Conservation (phyloP, 2,888 invertebrate genomes). For the Drosophila mettleri region DNA sequence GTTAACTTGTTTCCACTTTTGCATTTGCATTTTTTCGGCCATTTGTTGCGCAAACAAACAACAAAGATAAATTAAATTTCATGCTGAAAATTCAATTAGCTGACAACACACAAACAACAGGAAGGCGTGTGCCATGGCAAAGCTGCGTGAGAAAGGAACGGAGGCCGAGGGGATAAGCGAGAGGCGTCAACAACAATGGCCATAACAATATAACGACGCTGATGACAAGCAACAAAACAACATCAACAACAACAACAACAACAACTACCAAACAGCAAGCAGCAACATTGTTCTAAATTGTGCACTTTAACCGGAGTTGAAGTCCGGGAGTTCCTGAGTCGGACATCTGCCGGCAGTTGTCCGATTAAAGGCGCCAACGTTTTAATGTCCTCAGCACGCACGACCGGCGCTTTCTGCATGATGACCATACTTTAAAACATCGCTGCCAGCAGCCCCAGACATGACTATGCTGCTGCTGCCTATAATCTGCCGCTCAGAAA, state of each 20-base stretch:
- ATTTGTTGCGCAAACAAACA: constrained; percentile 74
- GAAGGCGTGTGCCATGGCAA: constrained; percentile 17
- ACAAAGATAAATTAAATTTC: constrained; percentile 80
- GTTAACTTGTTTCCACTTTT: constrained; percentile 55
- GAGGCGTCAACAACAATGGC: constrained; percentile 58
- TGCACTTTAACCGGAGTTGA: constrained; percentile 62
- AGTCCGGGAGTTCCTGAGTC: constrained; percentile 26
- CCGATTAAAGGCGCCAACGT: constrained; percentile 64
- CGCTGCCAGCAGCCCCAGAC: constrained; percentile 36
- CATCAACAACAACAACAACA: constrained; percentile 41
- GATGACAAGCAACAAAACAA: constrained; percentile 69
- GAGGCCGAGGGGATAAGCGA: constrained; percentile 27
- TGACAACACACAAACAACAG: constrained; percentile 69
- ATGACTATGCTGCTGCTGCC: constrained; percentile 23
- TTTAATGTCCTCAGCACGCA: constrained; percentile 71
- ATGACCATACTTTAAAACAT: constrained; percentile 35
- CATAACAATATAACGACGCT: constrained; percentile 79
- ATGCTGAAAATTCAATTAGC: constrained; percentile 81
- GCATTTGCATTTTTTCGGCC: constrained; percentile 46
- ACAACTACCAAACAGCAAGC: constrained; percentile 28
- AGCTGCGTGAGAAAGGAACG: background rate
- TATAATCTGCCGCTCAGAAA: constrained; percentile 37
- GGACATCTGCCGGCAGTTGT: constrained; percentile 12
- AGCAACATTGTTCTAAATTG: constrained; percentile 76
- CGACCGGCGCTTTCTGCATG: constrained; percentile 35